These are phyloP conservation scores for Amblyornis subalaris DNA, from an alignment of 2,113 vertebrate genomes.

Conservation along the genomic window DNA sequence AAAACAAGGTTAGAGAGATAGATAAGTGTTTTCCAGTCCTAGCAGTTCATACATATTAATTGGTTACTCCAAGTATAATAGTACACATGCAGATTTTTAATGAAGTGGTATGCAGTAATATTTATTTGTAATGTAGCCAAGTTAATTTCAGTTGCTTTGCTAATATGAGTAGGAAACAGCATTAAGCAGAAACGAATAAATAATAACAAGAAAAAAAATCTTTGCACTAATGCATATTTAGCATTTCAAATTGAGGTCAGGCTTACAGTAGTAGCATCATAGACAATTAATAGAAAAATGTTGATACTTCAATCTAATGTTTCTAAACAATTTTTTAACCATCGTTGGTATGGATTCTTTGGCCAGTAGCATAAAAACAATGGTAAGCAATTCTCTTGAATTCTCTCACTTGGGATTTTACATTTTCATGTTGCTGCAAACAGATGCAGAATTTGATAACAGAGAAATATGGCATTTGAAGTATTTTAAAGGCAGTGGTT, in stretches of 20 bases:
- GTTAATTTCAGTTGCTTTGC: not conserved
- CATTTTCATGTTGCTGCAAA: not conserved
- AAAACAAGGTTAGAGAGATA: not conserved
- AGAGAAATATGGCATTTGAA: not conserved
- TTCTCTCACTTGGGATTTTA: not conserved
- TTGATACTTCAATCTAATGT: not conserved
- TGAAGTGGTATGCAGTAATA: not conserved
- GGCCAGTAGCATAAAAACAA: not conserved
- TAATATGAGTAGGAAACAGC: not conserved
- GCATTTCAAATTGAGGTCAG: not conserved
- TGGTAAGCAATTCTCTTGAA: not conserved
- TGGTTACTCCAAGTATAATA: not conserved
- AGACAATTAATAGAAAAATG: not conserved
- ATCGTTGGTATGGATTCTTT: not conserved
- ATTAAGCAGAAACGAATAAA: not conserved
- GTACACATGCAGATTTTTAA: not conserved
- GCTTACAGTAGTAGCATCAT: not conserved
- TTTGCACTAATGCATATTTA: not conserved
- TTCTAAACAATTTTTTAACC: not conserved
- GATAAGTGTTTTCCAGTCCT: not conserved
- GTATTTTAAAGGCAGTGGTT: not conserved
- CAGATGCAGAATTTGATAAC: not conserved
- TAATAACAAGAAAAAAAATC: not conserved
- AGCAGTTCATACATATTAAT: slow-evolving; percentile 18
- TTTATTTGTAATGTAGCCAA: slow-evolving; percentile 3